Evolutionary conservation across 1,140 invertebrate species (phyloP), one percentile per base, ranked within the genome.

Genomic region (Nasonia longicornis): DNA sequence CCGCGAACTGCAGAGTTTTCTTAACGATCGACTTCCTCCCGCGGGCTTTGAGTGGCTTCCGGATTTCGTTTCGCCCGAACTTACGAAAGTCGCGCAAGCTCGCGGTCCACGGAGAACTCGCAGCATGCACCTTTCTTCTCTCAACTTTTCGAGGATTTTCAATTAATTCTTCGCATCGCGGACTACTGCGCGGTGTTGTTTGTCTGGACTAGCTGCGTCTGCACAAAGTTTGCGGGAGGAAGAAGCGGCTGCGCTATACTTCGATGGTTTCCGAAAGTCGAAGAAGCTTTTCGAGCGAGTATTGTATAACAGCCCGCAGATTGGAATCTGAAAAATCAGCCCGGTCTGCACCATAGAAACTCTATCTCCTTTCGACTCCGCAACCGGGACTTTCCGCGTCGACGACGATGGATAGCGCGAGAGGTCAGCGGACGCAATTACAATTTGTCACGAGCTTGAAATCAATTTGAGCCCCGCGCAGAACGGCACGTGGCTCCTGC

Each of bases 361-460:
- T 20, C 20, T n/a, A 58, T 0, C 20, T 4, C 52, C 20, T 6
- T 58, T n/a, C 20, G 14, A 4, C 3, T 38, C 29, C 26, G 10
- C 31, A 16, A 58, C 3, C 16, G 7, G 58, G 6, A 48, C 71
- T 75, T 75, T 74, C 67, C 74, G 6, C 52, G 20, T n/a, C 16
- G 20, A 7, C 16, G 20, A 0, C 26, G 11, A 3, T 35, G 31
- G 31, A 35, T 35, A 35, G 29, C 6, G 63, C 20, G 38, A 69
- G 69, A 75, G 79, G 79, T 58, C 72, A 74, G 22, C 20, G 48
- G 14, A 31, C 3, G 70, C 74, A 82, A 82, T 77, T 74, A 72
- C 76, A 82, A 82, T 77, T 72, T 82, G 70, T 82, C 81, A 82
- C 75, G 74, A 72, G 48, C 8, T 38, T 76, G 71, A 82, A 82